These are phyloP conservation scores for Philypnodon macrostomus DNA, from an alignment of 2,797 vertebrate genomes.

Conservation along the genomic window DNA sequence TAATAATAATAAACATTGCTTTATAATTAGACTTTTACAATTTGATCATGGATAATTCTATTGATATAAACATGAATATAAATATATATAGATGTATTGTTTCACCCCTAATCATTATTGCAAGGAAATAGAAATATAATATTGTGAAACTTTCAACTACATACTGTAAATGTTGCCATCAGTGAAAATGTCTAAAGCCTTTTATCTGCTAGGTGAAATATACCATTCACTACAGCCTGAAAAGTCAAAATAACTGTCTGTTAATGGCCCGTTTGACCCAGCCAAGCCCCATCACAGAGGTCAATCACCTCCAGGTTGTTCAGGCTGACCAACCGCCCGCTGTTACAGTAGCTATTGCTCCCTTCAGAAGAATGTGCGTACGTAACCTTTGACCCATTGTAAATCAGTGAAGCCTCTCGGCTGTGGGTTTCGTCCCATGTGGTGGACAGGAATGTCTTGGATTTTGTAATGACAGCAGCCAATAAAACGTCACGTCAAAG, in stretches of 20 bases:
- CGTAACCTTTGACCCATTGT: slow-evolving; percentile 55
- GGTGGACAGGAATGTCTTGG: slow-evolving; percentile 36
- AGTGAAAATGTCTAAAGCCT: too few relatives aligned
- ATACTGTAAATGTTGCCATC: too few relatives aligned
- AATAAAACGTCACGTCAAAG: slow-evolving; percentile 22
- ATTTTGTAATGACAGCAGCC: slow-evolving; percentile 20
- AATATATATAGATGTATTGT: too few relatives aligned
- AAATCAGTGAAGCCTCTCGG: slow-evolving; percentile 39
- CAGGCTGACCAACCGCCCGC: slow-evolving; percentile 15
- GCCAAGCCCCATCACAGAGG: slow-evolving; percentile 16
- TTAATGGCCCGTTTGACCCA: slow-evolving; percentile 14
- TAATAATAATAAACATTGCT: too few relatives aligned
- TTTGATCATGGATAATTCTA: too few relatives aligned
- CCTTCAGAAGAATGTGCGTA: slow-evolving; percentile 17
- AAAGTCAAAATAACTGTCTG: neutral
- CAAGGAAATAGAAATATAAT: too few relatives aligned
- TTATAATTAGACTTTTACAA: too few relatives aligned
- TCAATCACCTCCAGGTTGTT: slow-evolving; percentile 48
- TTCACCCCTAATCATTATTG: too few relatives aligned
- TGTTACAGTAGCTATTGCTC: slow-evolving; percentile 5
- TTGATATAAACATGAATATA: too few relatives aligned
- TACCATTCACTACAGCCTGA: neutral
- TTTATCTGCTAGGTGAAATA: too few relatives aligned
- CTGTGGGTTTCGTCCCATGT: slow-evolving; percentile 8
- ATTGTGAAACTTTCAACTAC: too few relatives aligned